These are phyloP conservation scores for Campopleginae sp. DNA, from an alignment of 2,888 invertebrate species.

Conservation along the genomic window DNA sequence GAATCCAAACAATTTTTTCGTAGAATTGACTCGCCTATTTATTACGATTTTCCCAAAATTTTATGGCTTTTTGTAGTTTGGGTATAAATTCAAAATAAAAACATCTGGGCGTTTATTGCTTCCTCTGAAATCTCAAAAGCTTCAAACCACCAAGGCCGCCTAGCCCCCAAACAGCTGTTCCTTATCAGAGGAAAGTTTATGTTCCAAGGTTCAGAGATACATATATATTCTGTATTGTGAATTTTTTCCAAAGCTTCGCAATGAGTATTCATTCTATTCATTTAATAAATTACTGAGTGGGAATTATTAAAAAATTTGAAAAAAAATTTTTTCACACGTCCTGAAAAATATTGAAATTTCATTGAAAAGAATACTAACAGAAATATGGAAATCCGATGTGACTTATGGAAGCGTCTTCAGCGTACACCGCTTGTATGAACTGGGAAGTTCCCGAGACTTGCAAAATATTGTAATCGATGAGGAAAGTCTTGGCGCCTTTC, in stretches of 20 bases:
- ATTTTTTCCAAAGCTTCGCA: too few species aligned
- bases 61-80: neutral
- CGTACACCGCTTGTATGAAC: conserved; percentile 90
- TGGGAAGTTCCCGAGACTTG: conserved; percentile 85
- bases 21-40: too few species aligned
- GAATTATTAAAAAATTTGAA: neutral
- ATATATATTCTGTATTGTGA: too few species aligned
- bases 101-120: neutral
- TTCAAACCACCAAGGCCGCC: too few species aligned
- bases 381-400: conserved; percentile 94
- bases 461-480: conserved; percentile 91
- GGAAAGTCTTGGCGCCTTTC: conserved; percentile 85
- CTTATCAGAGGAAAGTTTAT: too few species aligned
- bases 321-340: neutral
- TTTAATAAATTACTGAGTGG: too few species aligned
- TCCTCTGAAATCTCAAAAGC: neutral
- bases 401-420: conserved; percentile 92
- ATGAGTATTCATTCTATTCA: too few species aligned
- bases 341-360: neutral
- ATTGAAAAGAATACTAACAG: conserved; percentile 84
- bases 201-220: too few species aligned
- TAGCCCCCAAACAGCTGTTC: too few species aligned
- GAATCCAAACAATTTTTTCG: too few species aligned
- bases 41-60: too few species aligned
- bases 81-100: neutral